Evolutionary conservation across 1,140 invertebrate genomes (phyloP).

Genomic region (Cataglyphis hispanica): DNA sequence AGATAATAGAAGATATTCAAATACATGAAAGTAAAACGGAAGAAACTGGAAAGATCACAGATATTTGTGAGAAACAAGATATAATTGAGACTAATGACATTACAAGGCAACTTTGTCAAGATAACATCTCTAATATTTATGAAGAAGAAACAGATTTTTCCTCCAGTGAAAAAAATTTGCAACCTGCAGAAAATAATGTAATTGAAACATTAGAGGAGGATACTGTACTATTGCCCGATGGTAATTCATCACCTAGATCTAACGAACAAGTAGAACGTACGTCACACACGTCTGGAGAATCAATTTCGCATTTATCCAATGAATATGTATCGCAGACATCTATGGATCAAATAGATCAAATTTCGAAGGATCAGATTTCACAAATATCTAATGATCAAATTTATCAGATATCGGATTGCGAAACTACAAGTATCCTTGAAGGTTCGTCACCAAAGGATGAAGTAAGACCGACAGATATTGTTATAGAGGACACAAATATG

Average conservation of each 20-base stretch:
- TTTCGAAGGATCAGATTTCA: constrained; percentile 76
- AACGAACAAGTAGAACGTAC: constrained; percentile 75
- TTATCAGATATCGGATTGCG: constrained; percentile 79
- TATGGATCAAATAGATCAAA: constrained; percentile 76
- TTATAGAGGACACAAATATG: constrained; percentile 74
- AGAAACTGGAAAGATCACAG: constrained; percentile 60
- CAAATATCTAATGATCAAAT: constrained; percentile 79
- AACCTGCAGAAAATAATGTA: constrained; percentile 53
- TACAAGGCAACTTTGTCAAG: constrained; percentile 49
- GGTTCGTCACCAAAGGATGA: constrained; percentile 72
- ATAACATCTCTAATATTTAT: constrained; percentile 58
- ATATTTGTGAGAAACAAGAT: constrained; percentile 65
- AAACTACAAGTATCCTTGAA: constrained; percentile 72
- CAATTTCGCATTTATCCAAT: constrained; percentile 66
- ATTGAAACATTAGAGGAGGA: constrained; percentile 74
- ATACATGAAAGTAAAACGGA: constrained; percentile 67
- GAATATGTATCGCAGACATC: constrained; percentile 75
- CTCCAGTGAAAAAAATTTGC: constrained; percentile 59
- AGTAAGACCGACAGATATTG: constrained; percentile 67
- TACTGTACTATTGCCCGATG: constrained; percentile 79
- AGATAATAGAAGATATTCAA: constrained; percentile 61
- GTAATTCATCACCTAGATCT: constrained; percentile 72
- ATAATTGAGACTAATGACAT: constrained; percentile 43
- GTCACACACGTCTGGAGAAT: constrained; percentile 73
- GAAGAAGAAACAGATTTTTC: constrained; percentile 67